Base-by-base conservation (phyloP, 1,140 invertebrate species). In the Drosophila sp. region DNA sequence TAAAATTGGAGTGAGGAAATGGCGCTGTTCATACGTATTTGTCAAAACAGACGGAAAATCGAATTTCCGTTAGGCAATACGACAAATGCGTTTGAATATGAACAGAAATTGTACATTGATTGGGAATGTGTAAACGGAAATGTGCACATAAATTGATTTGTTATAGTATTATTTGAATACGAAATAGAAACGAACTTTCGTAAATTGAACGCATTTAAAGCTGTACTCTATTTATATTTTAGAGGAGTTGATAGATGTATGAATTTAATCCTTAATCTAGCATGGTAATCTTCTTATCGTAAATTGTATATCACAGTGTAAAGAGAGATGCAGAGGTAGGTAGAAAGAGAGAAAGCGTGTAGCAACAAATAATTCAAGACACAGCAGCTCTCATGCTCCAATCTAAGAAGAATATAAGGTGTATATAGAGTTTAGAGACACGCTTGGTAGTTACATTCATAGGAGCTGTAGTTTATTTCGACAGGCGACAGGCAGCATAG, bases 21-120 rank as follows among this genome's bases (percentile, higher is more conserved):
- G n/a, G n/a, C n/a, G 27, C 11, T 13, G 43, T 27, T 41, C 27
- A 16, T 18, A 64, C 41, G 7, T 62, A 41, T 61, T 70, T 73
- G 25, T 45, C 45, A 21, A 58, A 73, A 50, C 25, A 66, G 32
- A 64, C 65, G 74, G 77, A 65, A 87, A 86, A 87, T 87, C 56
- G 57, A 87, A 87, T 87, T 76, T 87, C 78, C 82, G 82, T 53
- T 45, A 7, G 59, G 29, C 54, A 54, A 32, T 34, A 38, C 50
- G 62, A 32, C 48, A 53, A 36, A 43, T 11, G n/a, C 11, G 50
- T 46, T 65, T 65, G 51, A 65, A 27, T 45, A 46, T 21, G 41
- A 36, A n/a, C 21, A 58, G 13, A 51, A 62, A 64, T 64, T 29
- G 34, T 18, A 21, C 14, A 51, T 34, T 56, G 27, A 45, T 45